These are phyloP conservation scores for Cotesia vestalis DNA, from an alignment of 1,140 invertebrate genomes.

Conservation along the genomic window DNA sequence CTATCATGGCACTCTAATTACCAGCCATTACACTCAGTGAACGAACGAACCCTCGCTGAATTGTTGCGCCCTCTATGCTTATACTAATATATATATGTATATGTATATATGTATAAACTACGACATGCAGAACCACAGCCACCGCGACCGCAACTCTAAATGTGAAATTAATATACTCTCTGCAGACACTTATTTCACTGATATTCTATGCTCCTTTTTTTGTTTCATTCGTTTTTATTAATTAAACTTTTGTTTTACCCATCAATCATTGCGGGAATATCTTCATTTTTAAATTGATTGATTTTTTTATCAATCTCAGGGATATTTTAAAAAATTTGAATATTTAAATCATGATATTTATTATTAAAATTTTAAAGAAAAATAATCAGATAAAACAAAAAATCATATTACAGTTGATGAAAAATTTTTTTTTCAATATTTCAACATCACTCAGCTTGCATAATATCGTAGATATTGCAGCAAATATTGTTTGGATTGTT, in stretches of 20 bases:
- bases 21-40: conserved; percentile 61
- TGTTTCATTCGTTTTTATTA: not conserved
- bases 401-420: too few relatives aligned
- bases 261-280: not conserved
- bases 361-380: too few relatives aligned
- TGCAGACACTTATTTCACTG: conserved; percentile 54
- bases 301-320: too few relatives aligned
- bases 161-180: conserved; percentile 61
- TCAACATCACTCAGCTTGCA: too few relatives aligned
- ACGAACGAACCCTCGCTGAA: conserved; percentile 50
- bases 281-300: too few relatives aligned
- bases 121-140: conserved; percentile 48
- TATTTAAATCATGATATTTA: too few relatives aligned
- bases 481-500: too few relatives aligned
- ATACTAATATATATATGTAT: conserved; percentile 21
- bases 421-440: too few relatives aligned
- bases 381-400: too few relatives aligned
- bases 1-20: conserved; percentile 65
- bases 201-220: conserved; percentile 46
- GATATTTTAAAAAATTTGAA: too few relatives aligned
- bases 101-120: not conserved
- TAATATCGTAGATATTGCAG: too few relatives aligned
- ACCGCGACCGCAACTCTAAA: conserved; percentile 64
- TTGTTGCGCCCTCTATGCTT: conserved; percentile 33
- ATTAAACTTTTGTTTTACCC: not conserved